Evolutionary conservation across 2,888 invertebrate species (phyloP).

Genomic region (Macrophya alboannulata): DNA sequence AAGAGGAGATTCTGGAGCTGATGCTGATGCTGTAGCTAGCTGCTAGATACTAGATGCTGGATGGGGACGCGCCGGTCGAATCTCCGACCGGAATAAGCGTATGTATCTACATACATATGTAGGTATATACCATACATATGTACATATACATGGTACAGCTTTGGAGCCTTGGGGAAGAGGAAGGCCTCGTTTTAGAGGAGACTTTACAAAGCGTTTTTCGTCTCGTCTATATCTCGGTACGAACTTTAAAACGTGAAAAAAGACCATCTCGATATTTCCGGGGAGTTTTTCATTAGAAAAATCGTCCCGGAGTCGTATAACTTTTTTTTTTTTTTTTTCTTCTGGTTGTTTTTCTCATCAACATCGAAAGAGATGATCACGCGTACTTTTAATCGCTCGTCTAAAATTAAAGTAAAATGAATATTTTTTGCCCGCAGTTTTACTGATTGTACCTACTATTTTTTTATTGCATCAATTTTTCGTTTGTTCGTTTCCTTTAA

Average conservation of each 20-base stretch:
- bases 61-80: not conserved
- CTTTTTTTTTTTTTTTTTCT: too few species aligned
- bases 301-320: not conserved
- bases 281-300: conserved; percentile 3
- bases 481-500: too few species aligned
- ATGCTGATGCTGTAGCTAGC: not conserved
- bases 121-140: not conserved
- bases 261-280: not conserved
- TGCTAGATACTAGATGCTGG: not conserved
- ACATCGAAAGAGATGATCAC: not conserved
- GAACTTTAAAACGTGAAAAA: not conserved
- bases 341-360: too few species aligned
- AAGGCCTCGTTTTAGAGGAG: conserved; percentile 26
- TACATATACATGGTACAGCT: not conserved
- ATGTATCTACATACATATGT: not conserved
- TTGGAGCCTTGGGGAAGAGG: not conserved
- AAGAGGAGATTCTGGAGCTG: not conserved
- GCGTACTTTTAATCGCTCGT: not conserved
- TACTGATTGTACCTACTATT: not conserved
- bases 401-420: not conserved
- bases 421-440: not conserved
- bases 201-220: conserved; percentile 40
- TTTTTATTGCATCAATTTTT: too few species aligned
- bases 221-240: not conserved
- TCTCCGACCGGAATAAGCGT: conserved; percentile 19